Evolutionary conservation across 2,888 invertebrate genomes (phyloP).

Genomic region (Drosophila longiperda): DNA sequence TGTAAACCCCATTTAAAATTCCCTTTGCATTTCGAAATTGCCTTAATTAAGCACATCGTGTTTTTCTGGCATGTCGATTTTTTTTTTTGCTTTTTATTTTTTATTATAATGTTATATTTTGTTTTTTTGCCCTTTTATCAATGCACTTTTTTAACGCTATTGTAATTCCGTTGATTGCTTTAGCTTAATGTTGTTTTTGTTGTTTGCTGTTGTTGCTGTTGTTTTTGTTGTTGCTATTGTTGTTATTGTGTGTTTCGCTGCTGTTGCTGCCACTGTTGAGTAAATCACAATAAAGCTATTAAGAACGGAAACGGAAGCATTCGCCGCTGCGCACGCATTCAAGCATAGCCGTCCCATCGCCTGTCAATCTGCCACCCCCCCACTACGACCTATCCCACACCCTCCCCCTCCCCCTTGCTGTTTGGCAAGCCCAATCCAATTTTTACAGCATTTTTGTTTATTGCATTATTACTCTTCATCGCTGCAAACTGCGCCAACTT

Average conservation of each 20-base stretch:
- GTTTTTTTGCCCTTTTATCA: slow-evolving; percentile 57
- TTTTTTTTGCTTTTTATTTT: slow-evolving; percentile 15
- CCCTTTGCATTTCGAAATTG: slow-evolving; percentile 42
- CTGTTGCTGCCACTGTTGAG: slow-evolving; percentile 61
- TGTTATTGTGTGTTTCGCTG: slow-evolving; percentile 16
- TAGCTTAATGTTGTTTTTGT: slow-evolving; percentile 46
- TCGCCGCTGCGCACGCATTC: slow-evolving; percentile 82
- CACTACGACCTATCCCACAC: neutral
- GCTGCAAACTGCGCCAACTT: slow-evolving; percentile 18
- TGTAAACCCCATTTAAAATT: slow-evolving; percentile 40
- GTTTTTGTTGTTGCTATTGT: slow-evolving; percentile 20
- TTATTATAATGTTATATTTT: slow-evolving; percentile 13
- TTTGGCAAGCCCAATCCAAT: slow-evolving; percentile 14
- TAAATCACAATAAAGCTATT: slow-evolving; percentile 82
- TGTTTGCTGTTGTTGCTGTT: slow-evolving; percentile 14
- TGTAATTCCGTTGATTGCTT: slow-evolving; percentile 77
- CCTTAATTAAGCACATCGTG: slow-evolving; percentile 63
- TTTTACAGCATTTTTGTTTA: slow-evolving; percentile 43
- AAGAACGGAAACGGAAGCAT: slow-evolving; percentile 83
- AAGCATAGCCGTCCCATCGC: slow-evolving; percentile 74
- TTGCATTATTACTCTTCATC: slow-evolving; percentile 44
- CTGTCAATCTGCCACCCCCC: slow-evolving; percentile 54
- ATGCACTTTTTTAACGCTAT: slow-evolving; percentile 77
- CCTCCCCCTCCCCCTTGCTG: neutral
- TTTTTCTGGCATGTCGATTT: slow-evolving; percentile 62